Evolutionary conservation across 2,797 vertebrate species (phyloP), one percentile per base, ranked within the genome.

Genomic region (Gouania willdenowi): DNA sequence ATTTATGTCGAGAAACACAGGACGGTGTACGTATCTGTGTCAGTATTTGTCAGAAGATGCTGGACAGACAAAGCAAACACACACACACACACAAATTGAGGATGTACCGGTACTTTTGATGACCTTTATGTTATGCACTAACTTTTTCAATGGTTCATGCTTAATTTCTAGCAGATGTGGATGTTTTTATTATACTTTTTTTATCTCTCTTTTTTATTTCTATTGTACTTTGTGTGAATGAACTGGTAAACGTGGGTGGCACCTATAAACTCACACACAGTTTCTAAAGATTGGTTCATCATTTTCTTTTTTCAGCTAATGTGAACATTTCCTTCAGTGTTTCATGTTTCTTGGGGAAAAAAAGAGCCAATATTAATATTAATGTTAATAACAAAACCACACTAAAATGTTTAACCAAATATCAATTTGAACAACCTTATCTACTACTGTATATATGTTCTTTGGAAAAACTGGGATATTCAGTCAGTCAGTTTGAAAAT

Each of bases 101-200:
- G 61, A 60, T 66, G 54, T n/a, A n/a, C n/a, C n/a, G n/a, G n/a
- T 50, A 46, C 24, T 6, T 53, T 53, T 58, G 43, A 41, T 52
- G 60, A 71, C 51, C 41, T 65, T 58, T 54, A 68, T 66, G 22
- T 56, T 15, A n/a, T 72, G 55, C 75, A 67, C 62, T 74, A 41
- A 65, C 34, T 46, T 41, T 67, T 61, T 44, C 45, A 63, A 60
- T 5, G 1, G 18, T 47, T 56, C 15, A 41, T 45, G 13, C 25
- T 56, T 66, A 23, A 41, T 61, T 66, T 66, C 8, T 55, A 53
- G 37, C 45, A 41, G 23, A 48, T 67, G 47, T 59, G 37, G 61
- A 60, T 57, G 47, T n/a, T n/a, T 24, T 42, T 17, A 14, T 39
- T 21, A 23, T 6, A 39, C 52, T 12, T 55, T 35, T n/a, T 4